Evolutionary conservation across 2,888 invertebrate species (phyloP).

Genomic region (Oscheius myriophilus): DNA sequence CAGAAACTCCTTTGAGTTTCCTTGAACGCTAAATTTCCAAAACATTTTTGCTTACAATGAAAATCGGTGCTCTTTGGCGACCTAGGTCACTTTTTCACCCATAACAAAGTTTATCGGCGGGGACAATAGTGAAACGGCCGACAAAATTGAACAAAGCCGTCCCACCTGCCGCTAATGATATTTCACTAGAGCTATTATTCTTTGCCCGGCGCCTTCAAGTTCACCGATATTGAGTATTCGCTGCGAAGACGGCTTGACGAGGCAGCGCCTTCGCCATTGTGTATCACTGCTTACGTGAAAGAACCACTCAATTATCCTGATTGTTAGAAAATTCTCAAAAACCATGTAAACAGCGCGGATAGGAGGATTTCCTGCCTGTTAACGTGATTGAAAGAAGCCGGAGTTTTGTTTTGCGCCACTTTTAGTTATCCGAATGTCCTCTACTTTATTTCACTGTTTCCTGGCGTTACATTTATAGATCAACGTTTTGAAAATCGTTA

Average conservation of each 20-base stretch:
- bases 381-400: slow-evolving; percentile 13
- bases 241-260: background rate
- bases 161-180: slow-evolving; percentile 24
- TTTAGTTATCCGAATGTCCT: too few relatives aligned
- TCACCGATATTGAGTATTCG: slow-evolving; percentile 1
- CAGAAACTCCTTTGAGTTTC: too few relatives aligned
- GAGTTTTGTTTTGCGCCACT: background rate
- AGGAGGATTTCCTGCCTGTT: slow-evolving; percentile 3
- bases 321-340: slow-evolving; percentile 2
- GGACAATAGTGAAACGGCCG: background rate
- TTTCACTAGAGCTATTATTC: slow-evolving; percentile 20
- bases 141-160: slow-evolving; percentile 21
- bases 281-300: background rate
- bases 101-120: too few relatives aligned
- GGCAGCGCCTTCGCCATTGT: background rate
- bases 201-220: slow-evolving; percentile 1
- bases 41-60: too few relatives aligned
- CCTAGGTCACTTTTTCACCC: too few relatives aligned
- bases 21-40: too few relatives aligned
- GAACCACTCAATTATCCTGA: background rate
- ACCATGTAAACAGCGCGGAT: slow-evolving; percentile 8
- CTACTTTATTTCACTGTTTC: too few relatives aligned
- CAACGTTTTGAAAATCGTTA: too few relatives aligned
- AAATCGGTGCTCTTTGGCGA: too few relatives aligned
- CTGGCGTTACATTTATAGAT: too few relatives aligned